These are phyloP conservation scores for Epizoanthus ramosus DNA, from an alignment of 92 coral and sea anemone genomes.

Conservation along the genomic window DNA sequence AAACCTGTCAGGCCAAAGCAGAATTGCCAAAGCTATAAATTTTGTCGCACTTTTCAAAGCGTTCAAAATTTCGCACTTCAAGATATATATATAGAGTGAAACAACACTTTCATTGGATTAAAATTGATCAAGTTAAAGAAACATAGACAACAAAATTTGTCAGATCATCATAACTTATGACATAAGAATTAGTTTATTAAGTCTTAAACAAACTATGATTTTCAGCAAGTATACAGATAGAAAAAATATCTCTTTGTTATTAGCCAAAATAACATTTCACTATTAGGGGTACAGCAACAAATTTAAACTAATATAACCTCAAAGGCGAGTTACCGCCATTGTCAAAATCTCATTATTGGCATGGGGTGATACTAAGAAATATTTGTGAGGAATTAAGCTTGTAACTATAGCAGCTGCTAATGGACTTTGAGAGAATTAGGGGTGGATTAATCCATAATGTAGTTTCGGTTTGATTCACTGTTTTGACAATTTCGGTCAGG, in stretches of 20 bases:
- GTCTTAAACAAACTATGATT: neutral
- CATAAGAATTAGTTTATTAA: neutral
- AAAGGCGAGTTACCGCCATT: conserved; percentile 12
- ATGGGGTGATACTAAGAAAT: conserved; percentile 53
- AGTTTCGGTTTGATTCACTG: conserved; percentile 44
- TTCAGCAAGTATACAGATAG: neutral
- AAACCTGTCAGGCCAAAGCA: conserved; percentile 2
- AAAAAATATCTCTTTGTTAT: conserved; percentile 18
- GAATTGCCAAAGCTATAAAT: neutral
- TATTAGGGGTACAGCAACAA: neutral
- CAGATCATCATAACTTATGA: neutral
- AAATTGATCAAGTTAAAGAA: too few species aligned
- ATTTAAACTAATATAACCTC: conserved; percentile 25
- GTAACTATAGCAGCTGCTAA: conserved; percentile 72
- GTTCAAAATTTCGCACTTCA: too few species aligned
- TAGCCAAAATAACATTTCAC: neutral
- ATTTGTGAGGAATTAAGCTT: conserved; percentile 60
- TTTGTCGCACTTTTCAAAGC: neutral
- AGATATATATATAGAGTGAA: too few species aligned
- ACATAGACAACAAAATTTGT: neutral
- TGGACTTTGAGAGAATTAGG: conserved; percentile 43
- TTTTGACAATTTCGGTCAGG: conserved; percentile 12
- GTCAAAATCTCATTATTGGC: conserved; percentile 9
- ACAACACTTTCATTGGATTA: too few species aligned
- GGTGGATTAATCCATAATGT: conserved; percentile 18